Base-by-base conservation (phyloP, 2,797 vertebrate species). In the Buphagus erythrorhynchus region DNA sequence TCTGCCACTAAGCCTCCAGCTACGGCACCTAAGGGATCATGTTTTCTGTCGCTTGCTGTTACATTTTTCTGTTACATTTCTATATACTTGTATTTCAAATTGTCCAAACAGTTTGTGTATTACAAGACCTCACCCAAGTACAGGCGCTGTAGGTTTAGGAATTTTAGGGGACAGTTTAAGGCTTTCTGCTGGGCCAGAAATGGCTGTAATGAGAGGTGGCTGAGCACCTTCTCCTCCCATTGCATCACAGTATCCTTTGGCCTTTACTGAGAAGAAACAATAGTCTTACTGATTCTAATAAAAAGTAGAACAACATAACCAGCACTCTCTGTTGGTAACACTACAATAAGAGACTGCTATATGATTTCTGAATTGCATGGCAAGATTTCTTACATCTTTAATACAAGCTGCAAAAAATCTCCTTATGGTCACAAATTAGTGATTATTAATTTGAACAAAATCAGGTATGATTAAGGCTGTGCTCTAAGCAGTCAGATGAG, bases 1-100 rank as follows among this genome's bases (percentile, higher is more conserved):
- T 95, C 96, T 97, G 92, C 96, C 91, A 93, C 93, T 87, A 89
- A 96, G 97, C 96, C 95, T 95, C 63, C 26, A 97, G 97, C 96
- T 83, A 93, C 1, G 0, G 72, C 95, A 91, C 97, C 92, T 93
- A 73, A 87, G 97, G 97, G 97, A 97, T 96, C 93, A 84, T 43
- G 88, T 94, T 87, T 92, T 95, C 96, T 82, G 81, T 95, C 85
- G 24, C 93, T 90, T 81, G 68, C 13, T 87, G 92, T 88, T 91
- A 81, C 22, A 75, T 78, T 94, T 35, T 65, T 45, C 90, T 94
- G 21, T 75, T 43, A 22, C n/a, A 36, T 87, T 92, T 97, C 86
- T 84, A 78, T 88, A 94, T 68, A 82, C 58, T 75, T 72, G 69
- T 75, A 88, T 93, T 96, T 95, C 93, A 74, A 89, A 95, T 94